phyloP scores from a whole-genome alignment of 37 sponge, comb jelly and placozoan genomes.

The Corticium candelabrum region DNA sequence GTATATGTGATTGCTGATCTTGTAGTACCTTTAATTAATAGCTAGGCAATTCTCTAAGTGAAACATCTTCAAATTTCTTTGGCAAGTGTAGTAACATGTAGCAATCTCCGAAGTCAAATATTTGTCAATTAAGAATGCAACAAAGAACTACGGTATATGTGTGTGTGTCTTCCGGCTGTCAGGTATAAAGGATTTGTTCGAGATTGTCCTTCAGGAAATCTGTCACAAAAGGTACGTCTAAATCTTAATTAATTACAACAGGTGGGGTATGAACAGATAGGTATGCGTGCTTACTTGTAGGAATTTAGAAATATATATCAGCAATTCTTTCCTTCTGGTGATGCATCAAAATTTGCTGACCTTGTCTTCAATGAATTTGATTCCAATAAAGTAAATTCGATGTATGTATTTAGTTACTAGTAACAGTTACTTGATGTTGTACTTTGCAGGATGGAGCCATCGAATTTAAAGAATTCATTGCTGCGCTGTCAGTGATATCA shows the following conservation, averaged over 20 bases:
- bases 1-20: no score
- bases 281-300: no score
- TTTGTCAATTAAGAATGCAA: no score
- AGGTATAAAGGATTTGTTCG: not conserved
- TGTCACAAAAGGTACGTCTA: not conserved
- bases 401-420: no score
- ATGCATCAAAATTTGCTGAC: not conserved
- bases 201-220: not conserved
- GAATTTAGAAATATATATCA: not conserved
- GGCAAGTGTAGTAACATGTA: no score
- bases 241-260: no score
- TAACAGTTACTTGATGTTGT: not conserved
- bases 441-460: slow-evolving; percentile 37
- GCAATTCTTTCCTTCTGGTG: not conserved
- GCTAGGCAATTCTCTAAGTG: no score
- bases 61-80: no score
- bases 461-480: slow-evolving; percentile 59
- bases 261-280: no score
- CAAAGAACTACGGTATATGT: no score
- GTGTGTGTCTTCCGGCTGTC: not conserved
- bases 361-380: not conserved
- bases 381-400: not conserved
- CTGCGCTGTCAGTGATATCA: slow-evolving; percentile 43
- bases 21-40: no score
- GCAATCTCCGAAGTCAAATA: no score